Conservation (phyloP, 2,797 vertebrate species). For the Mastacembelus armatus region DNA sequence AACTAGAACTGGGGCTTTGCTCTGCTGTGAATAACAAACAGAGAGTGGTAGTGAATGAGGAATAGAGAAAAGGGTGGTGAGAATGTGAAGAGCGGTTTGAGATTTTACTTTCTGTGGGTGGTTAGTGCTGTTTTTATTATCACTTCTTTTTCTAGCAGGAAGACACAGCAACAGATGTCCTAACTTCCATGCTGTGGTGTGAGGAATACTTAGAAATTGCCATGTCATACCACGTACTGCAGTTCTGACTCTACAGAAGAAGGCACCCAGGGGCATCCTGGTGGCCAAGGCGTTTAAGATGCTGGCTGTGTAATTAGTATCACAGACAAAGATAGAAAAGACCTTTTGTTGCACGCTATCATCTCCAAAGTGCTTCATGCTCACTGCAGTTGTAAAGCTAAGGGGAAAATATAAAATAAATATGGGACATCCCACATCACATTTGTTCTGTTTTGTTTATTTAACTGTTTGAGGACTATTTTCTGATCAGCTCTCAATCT, state of each 20-base stretch:
- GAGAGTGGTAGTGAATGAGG: constrained; percentile 44
- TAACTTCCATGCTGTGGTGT: constrained; percentile 49
- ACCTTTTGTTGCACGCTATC: too few species aligned
- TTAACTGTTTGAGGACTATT: neutral
- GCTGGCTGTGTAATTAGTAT: neutral
- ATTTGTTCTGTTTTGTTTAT: neutral
- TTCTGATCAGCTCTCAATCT: neutral
- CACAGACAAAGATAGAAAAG: too few species aligned
- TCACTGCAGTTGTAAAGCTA: neutral
- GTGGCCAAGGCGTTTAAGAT: neutral
- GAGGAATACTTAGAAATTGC: constrained; percentile 43
- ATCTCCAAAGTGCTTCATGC: neutral
- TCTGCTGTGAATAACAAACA: constrained; percentile 46
- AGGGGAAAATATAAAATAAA: neutral
- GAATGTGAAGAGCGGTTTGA: constrained; percentile 48
- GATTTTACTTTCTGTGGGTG: constrained; percentile 58
- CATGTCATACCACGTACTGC: constrained; percentile 19
- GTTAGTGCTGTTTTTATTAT: constrained; percentile 31
- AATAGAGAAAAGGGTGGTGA: constrained; percentile 27
- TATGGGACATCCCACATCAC: too few species aligned
- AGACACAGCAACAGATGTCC: constrained; percentile 69
- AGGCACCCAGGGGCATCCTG: neutral
- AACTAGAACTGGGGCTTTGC: constrained; percentile 69
- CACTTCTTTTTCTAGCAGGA: constrained; percentile 50
- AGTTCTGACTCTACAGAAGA: constrained; percentile 21